Evolutionary conservation across 2,888 invertebrate genomes (phyloP).

Genomic region (Parapristionchus giblindavisi): DNA sequence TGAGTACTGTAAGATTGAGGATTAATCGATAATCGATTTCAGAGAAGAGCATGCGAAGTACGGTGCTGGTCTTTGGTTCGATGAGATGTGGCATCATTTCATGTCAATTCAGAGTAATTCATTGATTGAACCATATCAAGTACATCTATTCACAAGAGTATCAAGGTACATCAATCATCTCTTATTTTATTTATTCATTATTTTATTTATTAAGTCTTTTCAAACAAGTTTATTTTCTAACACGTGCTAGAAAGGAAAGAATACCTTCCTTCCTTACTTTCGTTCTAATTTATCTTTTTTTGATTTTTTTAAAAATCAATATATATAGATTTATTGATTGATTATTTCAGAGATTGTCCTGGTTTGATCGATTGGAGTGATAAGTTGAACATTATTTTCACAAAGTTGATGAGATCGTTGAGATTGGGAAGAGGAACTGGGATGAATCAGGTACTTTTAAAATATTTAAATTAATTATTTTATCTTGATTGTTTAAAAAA

Average conservation of each 20-base stretch:
- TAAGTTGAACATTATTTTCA: slow-evolving; percentile 78
- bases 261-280: not conserved
- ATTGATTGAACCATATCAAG: slow-evolving; percentile 70
- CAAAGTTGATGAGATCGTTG: slow-evolving; percentile 70
- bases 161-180: not conserved
- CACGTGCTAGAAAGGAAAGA: not conserved
- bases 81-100: slow-evolving; percentile 72
- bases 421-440: slow-evolving; percentile 26
- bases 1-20: not conserved
- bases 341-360: slow-evolving; percentile 59
- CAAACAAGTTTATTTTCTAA: not conserved
- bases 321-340: no score
- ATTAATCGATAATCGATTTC: not conserved
- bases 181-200: not conserved
- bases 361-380: slow-evolving; percentile 85
- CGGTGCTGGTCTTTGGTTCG: slow-evolving; percentile 71
- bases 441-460: slow-evolving; percentile 28
- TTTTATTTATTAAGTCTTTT: not conserved
- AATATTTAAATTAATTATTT: not conserved
- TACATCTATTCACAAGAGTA: slow-evolving; percentile 26
- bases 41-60: slow-evolving; percentile 47
- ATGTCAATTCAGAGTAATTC: slow-evolving; percentile 70
- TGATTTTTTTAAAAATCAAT: slow-evolving; percentile 10
- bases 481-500: not conserved
- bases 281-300: not conserved